Percentiles rank a stretch among this genome's conserved stretches.
These are phyloP conservation scores for Platerodrilus igneus DNA, from an alignment of 2,888 invertebrate species.

Conservation along the genomic window DNA sequence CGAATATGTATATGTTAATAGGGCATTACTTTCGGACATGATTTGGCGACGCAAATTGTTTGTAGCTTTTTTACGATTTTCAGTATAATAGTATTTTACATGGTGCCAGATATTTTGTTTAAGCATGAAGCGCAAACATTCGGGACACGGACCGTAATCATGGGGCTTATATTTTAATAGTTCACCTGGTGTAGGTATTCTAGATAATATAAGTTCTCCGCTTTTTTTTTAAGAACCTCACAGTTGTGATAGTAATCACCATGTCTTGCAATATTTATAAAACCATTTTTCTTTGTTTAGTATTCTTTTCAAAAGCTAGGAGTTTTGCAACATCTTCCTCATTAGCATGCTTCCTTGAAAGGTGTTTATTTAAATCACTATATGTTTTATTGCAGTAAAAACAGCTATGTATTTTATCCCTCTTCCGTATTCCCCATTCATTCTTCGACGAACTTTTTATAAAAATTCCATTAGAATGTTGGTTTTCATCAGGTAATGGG, in stretches of 20 bases:
- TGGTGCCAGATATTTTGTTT: slow-evolving; percentile 16
- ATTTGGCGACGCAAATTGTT: not conserved
- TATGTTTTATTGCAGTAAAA: slow-evolving; percentile 1
- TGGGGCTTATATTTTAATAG: not conserved
- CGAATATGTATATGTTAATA: slow-evolving; percentile 1
- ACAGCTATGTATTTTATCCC: slow-evolving; percentile 4
- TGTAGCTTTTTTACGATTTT: not conserved
- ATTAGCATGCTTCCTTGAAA: not conserved
- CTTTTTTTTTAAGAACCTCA: not conserved
- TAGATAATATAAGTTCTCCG: slow-evolving; percentile 5
- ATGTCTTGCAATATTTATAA: too few species aligned
- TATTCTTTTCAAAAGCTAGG: not conserved
- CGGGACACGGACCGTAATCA: too few species aligned
- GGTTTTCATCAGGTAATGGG: too few species aligned
- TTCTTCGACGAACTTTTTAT: too few species aligned
- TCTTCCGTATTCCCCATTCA: not conserved
- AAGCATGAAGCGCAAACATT: too few species aligned
- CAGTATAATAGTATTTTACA: slow-evolving; percentile 3
- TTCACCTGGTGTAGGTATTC: not conserved
- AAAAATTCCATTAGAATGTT: too few species aligned
- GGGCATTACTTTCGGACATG: not conserved
- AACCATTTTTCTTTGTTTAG: not conserved
- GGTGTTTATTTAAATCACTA: not conserved
- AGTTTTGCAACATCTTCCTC: slow-evolving; percentile 3
- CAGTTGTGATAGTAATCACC: too few species aligned